These are phyloP conservation scores for Amblyopsis rosae DNA, from an alignment of 2,113 vertebrate species.

Conservation along the genomic window DNA sequence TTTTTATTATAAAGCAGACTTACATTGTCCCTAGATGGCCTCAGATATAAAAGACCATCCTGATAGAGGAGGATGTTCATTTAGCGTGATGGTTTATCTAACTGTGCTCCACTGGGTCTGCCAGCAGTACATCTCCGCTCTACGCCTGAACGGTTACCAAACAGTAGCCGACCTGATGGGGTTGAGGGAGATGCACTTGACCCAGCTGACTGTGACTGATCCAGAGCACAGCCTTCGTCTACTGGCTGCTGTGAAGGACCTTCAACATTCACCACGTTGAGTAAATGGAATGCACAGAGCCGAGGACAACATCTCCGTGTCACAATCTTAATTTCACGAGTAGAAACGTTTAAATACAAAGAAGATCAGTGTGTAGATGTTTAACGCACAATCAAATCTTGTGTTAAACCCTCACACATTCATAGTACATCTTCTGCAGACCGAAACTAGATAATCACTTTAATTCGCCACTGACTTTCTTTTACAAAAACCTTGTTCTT, in stretches of 20 bases:
- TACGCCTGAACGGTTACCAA: constrained; percentile 88
- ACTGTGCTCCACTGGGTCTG: background rate
- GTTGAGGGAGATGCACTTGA: constrained; percentile 85
- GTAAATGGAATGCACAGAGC: constrained; percentile 47
- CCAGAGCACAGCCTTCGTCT: constrained; percentile 84
- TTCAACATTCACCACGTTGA: constrained; percentile 82
- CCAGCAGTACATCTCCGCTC: constrained; percentile 83
- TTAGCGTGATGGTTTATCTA: no score
- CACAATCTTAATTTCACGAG: background rate
- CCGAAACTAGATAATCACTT: no score
- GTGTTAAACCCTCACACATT: no score
- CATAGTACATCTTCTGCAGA: no score
- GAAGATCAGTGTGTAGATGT: constrained; percentile 1
- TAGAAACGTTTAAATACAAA: constrained; percentile 7
- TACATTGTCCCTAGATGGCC: background rate
- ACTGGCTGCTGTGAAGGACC: constrained; percentile 79
- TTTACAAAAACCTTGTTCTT: no score
- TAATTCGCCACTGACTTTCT: no score
- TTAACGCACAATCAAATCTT: no score
- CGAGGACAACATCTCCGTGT: constrained; percentile 7
- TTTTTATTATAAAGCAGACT: no score
- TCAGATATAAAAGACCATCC: background rate
- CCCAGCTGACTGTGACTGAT: constrained; percentile 85
- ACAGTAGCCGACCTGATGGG: constrained; percentile 85
- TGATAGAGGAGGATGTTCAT: background rate